Evolutionary conservation across 2,113 vertebrate genomes (phyloP).

Genomic region (Paramisgurnus dabryanus): DNA sequence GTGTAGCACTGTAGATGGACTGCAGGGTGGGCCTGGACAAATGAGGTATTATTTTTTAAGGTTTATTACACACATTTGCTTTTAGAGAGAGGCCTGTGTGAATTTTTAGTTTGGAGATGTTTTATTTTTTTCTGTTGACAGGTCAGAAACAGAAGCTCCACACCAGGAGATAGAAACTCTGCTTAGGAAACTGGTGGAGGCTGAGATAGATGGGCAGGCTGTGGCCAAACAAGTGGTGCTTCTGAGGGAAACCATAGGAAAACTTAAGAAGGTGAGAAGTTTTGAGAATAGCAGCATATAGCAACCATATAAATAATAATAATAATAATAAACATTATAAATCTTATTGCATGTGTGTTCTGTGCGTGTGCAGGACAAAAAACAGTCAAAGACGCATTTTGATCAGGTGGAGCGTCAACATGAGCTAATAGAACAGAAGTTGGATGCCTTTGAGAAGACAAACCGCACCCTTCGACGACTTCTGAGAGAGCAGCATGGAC

Average conservation of each 20-base stretch:
- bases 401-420: constrained; percentile 80
- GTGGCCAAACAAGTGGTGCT: constrained; percentile 84
- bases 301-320: no score
- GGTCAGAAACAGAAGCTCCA: constrained; percentile 74
- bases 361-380: constrained; percentile 77
- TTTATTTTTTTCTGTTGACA: constrained; percentile 46
- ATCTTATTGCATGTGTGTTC: neutral
- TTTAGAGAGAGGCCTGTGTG: neutral
- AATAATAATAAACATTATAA: neutral
- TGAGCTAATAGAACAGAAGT: constrained; percentile 84
- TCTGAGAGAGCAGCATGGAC: constrained; percentile 78
- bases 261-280: constrained; percentile 75
- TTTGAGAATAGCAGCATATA: no score
- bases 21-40: constrained; percentile 71
- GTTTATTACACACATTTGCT: neutral
- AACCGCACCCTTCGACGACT: constrained; percentile 83
- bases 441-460: constrained; percentile 85
- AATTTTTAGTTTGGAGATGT: neutral
- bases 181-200: constrained; percentile 83
- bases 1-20: constrained; percentile 77
- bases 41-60: neutral
- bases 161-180: constrained; percentile 78
- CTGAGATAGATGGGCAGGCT: constrained; percentile 86
- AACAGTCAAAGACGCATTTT: constrained; percentile 75
- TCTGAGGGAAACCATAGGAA: constrained; percentile 78